A percentile compares a stretch with the other conserved stretches of the same genome.
These are phyloP conservation scores for Sphinx pinastri DNA, from an alignment of 2,888 invertebrate species.

Conservation along the genomic window DNA sequence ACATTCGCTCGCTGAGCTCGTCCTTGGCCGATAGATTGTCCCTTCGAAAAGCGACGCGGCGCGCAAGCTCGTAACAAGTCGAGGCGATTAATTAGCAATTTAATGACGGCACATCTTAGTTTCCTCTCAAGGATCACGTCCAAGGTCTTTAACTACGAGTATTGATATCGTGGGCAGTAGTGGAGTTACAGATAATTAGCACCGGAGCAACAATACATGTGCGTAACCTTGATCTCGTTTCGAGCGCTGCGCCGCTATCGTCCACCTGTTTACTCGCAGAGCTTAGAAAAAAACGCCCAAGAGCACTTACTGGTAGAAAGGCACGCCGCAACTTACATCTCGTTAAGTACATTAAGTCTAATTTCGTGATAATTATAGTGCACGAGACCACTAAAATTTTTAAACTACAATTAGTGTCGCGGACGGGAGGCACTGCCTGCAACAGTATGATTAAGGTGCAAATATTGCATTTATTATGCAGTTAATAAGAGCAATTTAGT, in stretches of 20 bases:
- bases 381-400: constrained; percentile 33
- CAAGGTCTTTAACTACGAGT: constrained; percentile 10
- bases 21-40: constrained; percentile 66
- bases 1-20: constrained; percentile 58
- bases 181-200: constrained; percentile 67
- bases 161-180: constrained; percentile 26
- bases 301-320: constrained; percentile 46
- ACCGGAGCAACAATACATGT: constrained; percentile 63
- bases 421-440: constrained; percentile 34
- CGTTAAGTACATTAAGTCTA: constrained; percentile 31
- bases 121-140: constrained; percentile 20
- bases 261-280: constrained; percentile 59
- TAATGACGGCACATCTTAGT: constrained; percentile 14
- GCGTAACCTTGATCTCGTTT: constrained; percentile 74
- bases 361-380: constrained; percentile 37
- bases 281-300: constrained; percentile 47
- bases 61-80: constrained; percentile 41
- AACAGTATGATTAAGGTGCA: constrained; percentile 41
- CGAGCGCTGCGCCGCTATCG: constrained; percentile 48
- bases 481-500: constrained; percentile 51
- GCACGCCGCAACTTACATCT: constrained; percentile 33
- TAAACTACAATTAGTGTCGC: constrained; percentile 44
- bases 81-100: constrained; percentile 40
- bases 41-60: constrained; percentile 60
- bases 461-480: constrained; percentile 41